Conservation (phyloP, 2,113 vertebrate genomes). For the Dolichallabes microphthalmus region DNA sequence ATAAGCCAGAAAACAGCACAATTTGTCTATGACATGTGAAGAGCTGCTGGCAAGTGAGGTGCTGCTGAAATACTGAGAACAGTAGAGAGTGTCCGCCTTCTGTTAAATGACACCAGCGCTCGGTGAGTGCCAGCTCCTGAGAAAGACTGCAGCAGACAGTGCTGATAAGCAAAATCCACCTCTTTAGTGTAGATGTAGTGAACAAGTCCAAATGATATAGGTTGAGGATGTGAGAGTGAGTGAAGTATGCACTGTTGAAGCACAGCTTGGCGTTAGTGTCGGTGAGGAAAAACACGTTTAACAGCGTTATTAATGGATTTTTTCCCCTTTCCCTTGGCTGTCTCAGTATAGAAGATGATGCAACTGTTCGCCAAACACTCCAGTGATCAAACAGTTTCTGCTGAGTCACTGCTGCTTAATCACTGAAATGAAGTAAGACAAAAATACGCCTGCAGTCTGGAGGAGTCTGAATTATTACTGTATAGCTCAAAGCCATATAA, state of each 20-base stretch:
- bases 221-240: not conserved
- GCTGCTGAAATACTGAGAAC: conserved; percentile 6
- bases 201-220: conserved; percentile 25
- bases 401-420: conserved; percentile 5
- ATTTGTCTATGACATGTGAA: not conserved
- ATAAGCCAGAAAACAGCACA: not conserved
- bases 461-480: not conserved
- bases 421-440: not conserved
- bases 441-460: conserved; percentile 1
- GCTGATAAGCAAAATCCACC: conserved; percentile 13
- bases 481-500: not conserved
- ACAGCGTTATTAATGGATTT: not conserved
- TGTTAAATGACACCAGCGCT: conserved; percentile 20
- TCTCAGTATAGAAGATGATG: not conserved
- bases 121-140: conserved; percentile 3
- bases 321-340: not conserved
- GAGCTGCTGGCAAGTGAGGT: not conserved
- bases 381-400: not conserved
- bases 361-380: not conserved
- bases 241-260: not conserved
- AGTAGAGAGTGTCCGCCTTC: conserved; percentile 14
- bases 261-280: not conserved
- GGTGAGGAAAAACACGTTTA: conserved; percentile 8
- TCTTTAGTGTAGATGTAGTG: conserved; percentile 12
- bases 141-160: conserved; percentile 20